Conservation (phyloP, 2,797 vertebrate genomes). For the Apogon hyalosoma region DNA sequence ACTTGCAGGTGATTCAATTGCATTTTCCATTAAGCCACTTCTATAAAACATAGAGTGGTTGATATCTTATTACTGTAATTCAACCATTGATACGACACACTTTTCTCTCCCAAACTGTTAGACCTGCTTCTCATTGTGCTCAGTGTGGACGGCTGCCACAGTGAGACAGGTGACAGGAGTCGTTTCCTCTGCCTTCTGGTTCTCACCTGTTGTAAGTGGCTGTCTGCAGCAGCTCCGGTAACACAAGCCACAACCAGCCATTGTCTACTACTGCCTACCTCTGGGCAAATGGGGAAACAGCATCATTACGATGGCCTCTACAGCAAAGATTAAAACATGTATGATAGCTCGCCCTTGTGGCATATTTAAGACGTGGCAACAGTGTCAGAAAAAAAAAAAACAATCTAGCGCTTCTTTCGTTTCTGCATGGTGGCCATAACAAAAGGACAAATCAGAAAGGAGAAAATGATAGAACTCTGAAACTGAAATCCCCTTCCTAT, state of each 20-base stretch:
- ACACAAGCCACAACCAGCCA: neutral
- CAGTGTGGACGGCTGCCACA: neutral
- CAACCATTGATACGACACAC: neutral
- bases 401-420: too few species aligned
- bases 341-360: conserved; percentile 43
- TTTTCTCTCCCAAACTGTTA: conserved; percentile 1
- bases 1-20: neutral
- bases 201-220: conserved; percentile 45
- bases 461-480: neutral
- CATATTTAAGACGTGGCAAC: neutral
- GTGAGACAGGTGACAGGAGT: neutral
- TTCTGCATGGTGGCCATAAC: neutral
- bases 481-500: neutral
- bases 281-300: conserved; percentile 29
- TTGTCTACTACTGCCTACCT: conserved; percentile 40
- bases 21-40: conserved; percentile 8
- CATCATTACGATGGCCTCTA: neutral
- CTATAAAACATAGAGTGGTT: neutral
- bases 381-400: too few species aligned
- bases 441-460: neutral
- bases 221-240: neutral
- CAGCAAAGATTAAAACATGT: neutral
- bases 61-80: conserved; percentile 24
- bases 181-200: conserved; percentile 2
- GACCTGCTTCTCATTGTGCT: conserved; percentile 18